Base-by-base conservation (phyloP, 2,797 vertebrate species). In the Mormyrus hasselquistii region DNA sequence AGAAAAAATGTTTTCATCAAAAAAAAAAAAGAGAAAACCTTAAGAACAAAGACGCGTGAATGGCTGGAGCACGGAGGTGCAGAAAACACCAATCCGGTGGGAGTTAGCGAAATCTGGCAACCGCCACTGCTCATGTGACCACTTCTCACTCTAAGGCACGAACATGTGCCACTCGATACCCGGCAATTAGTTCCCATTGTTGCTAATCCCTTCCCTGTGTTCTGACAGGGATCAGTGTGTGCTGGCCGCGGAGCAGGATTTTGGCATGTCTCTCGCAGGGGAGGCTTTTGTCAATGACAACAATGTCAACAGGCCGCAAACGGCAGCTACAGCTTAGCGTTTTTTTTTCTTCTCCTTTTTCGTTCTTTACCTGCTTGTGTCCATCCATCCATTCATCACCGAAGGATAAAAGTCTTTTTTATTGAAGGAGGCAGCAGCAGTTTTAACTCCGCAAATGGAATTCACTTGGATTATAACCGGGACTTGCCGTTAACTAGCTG, bases 171-270 rank as follows among this genome's bases (percentile, higher is more conserved):
- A 93, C 90, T 88, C 90, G 92, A 93, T 92, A 93, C 89, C 92
- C 90, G 90, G 89, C 89, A 91, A 93, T 93, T 93, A 92, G 90
- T 55, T 7, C 76, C 92, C 90, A 92, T 91, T 92, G 90, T 90
- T 90, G 87, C 88, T 93, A 93, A 93, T 93, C 92, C 92, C 88
- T 91, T 92, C 57, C 90, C 91, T 90, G 90, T 92, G 92, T 91
- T 38, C 79, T 41, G 82, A 65, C 25, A 44, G 88, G 53, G 88
- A 87, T 47, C 29, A 22, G 88, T 47, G 76, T 41, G 76, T 47
- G 14, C 53, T 55, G 14, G 69, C 53, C n/a, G 5, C 76, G 10
- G 25, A 82, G 22, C 38, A 65, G 86, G 16, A 38, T 2, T 87
- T 65, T 29, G 38, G 38, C 86, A 19, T 5, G n/a, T 65, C 38